These are phyloP conservation scores for Malthinus flaveolus DNA, from an alignment of 2,888 invertebrate genomes.

Conservation along the genomic window DNA sequence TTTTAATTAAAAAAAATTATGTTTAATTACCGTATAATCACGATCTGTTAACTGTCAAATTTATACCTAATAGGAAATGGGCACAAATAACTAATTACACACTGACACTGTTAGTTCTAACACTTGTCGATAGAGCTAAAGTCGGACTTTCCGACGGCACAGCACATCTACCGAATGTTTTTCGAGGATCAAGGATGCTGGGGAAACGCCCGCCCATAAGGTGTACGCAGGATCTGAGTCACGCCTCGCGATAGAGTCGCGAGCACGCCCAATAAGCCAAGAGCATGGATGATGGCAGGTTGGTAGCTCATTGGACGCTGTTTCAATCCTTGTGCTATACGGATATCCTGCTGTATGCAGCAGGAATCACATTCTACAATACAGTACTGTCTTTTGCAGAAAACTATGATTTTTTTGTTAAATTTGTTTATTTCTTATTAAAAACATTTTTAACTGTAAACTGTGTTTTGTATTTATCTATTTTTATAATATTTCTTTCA, in stretches of 20 bases:
- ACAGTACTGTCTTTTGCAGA: not conserved
- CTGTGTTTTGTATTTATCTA: too few species aligned
- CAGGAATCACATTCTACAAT: constrained; percentile 9
- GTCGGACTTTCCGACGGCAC: constrained; percentile 46
- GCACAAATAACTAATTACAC: constrained; percentile 32
- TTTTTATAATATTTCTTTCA: too few species aligned
- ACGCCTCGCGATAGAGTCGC: constrained; percentile 39
- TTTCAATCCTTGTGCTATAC: constrained; percentile 9
- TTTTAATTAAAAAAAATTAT: too few species aligned
- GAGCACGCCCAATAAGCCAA: constrained; percentile 41
- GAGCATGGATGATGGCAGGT: constrained; percentile 37
- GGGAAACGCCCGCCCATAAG: constrained; percentile 41
- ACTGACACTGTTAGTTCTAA: constrained; percentile 34
- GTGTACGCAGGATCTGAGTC: constrained; percentile 36
- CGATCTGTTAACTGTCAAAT: constrained; percentile 33
- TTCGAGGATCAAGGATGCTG: constrained; percentile 51
- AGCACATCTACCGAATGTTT: constrained; percentile 46
- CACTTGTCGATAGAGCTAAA: constrained; percentile 35
- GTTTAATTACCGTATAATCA: constrained; percentile 34
- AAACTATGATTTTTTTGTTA: not conserved
- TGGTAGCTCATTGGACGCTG: constrained; percentile 24
- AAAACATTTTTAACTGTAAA: too few species aligned
- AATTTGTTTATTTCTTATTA: too few species aligned
- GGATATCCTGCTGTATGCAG: constrained; percentile 16
- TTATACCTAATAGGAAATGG: constrained; percentile 27